Evolutionary conservation across 2,797 vertebrate species (phyloP).

Genomic region (Cynodonichthys magdalenae): DNA sequence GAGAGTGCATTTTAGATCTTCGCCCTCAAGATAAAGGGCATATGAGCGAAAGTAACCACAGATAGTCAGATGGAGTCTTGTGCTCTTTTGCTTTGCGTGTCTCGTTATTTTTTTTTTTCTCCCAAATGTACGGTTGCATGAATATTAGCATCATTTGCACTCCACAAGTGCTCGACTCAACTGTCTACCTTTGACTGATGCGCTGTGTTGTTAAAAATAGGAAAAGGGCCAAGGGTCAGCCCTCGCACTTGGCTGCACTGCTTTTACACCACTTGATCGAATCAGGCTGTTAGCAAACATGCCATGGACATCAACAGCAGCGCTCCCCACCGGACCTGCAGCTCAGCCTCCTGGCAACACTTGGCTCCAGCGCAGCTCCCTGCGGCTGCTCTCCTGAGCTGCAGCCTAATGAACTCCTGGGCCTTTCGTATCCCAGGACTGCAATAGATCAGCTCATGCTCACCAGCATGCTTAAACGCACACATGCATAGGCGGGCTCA

Average conservation of each 20-base stretch:
- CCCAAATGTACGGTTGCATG: slow-evolving; percentile 68
- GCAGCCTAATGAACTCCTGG: slow-evolving; percentile 80
- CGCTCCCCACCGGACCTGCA: slow-evolving; percentile 68
- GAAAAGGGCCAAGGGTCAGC: slow-evolving; percentile 65
- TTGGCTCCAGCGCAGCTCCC: slow-evolving; percentile 71
- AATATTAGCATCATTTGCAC: slow-evolving; percentile 76
- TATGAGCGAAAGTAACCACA: slow-evolving; percentile 55
- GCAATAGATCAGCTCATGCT: slow-evolving; percentile 59
- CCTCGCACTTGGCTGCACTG: slow-evolving; percentile 73
- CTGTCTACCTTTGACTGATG: slow-evolving; percentile 74
- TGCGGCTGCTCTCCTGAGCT: slow-evolving; percentile 75
- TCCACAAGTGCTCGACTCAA: slow-evolving; percentile 65
- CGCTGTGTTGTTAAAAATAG: slow-evolving; percentile 75
- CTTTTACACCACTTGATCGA: slow-evolving; percentile 79
- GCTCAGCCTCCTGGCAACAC: slow-evolving; percentile 79
- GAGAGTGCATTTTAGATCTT: slow-evolving; percentile 72
- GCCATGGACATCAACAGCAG: slow-evolving; percentile 80
- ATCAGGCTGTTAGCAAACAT: slow-evolving; percentile 83
- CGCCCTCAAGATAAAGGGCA: slow-evolving; percentile 75
- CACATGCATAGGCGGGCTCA: slow-evolving; percentile 53
- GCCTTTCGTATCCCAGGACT: slow-evolving; percentile 70
- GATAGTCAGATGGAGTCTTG: slow-evolving; percentile 60
- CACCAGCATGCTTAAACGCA: slow-evolving; percentile 45
- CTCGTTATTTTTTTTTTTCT: slow-evolving; percentile 56
- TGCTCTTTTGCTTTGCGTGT: slow-evolving; percentile 68